These are phyloP conservation scores for Branchipolynoe longqiensis DNA, from an alignment of 2,888 invertebrate genomes.

Conservation along the genomic window DNA sequence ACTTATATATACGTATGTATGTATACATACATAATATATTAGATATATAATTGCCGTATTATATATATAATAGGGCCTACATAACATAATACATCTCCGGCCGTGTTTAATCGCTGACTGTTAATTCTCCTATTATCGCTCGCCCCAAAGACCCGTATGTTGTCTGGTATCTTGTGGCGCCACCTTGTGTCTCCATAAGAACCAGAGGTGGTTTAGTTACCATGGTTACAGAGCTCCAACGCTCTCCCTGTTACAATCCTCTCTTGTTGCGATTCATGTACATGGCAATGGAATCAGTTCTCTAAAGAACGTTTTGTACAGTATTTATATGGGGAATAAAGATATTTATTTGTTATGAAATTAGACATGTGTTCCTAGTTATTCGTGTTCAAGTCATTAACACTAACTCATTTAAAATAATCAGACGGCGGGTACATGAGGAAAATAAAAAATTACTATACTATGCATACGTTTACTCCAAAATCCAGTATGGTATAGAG, in stretches of 20 bases:
- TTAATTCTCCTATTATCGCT: conserved; percentile 42
- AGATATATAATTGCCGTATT: too few relatives aligned
- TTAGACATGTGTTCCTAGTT: too few relatives aligned
- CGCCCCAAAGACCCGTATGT: conserved; percentile 18
- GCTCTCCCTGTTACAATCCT: conserved; percentile 48
- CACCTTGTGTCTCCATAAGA: conserved; percentile 46
- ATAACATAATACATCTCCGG: not conserved
- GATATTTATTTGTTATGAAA: conserved; percentile 53
- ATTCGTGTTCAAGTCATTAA: too few relatives aligned
- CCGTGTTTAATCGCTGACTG: not conserved
- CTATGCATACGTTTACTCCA: too few relatives aligned
- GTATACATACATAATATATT: too few relatives aligned
- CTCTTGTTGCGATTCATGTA: conserved; percentile 54
- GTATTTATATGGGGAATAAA: conserved; percentile 57
- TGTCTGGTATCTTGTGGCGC: conserved; percentile 27
- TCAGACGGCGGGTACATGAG: too few relatives aligned
- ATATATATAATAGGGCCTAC: too few relatives aligned
- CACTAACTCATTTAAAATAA: too few relatives aligned
- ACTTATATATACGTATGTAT: too few relatives aligned
- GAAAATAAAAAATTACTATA: too few relatives aligned
- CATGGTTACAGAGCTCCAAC: conserved; percentile 43
- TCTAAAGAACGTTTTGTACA: conserved; percentile 49
- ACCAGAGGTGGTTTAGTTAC: conserved; percentile 29
- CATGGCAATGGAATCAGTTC: conserved; percentile 47
- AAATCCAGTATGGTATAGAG: too few relatives aligned